These are phyloP conservation scores for Drosophila burlai DNA, from an alignment of 1,140 invertebrate species.

Conservation along the genomic window DNA sequence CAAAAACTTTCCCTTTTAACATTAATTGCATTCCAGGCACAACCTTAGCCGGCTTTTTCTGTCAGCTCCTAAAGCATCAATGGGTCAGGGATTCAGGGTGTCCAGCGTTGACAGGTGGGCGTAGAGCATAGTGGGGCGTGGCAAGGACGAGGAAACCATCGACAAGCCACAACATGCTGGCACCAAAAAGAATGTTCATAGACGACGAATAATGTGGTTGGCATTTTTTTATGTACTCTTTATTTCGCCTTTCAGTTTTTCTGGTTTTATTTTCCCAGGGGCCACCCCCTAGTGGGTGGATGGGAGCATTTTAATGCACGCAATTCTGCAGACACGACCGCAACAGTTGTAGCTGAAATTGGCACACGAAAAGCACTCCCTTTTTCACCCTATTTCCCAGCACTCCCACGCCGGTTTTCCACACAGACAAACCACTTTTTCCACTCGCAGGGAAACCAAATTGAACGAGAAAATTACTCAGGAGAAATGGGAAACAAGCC, in stretches of 20 bases:
- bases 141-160: constrained; percentile 2
- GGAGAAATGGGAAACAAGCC: not conserved
- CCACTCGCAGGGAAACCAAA: not conserved
- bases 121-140: not conserved
- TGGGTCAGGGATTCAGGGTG: constrained; percentile 12
- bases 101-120: constrained; percentile 28
- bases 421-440: constrained; percentile 15
- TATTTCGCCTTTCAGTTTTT: not conserved
- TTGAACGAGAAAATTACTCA: not conserved
- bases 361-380: constrained; percentile 20
- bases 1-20: not conserved
- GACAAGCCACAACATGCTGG: constrained; percentile 26
- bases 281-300: not conserved
- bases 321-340: constrained; percentile 33
- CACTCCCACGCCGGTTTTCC: not conserved
- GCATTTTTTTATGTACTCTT: not conserved
- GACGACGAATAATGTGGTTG: constrained; percentile 2
- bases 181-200: constrained; percentile 19
- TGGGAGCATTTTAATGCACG: constrained; percentile 31
- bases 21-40: constrained; percentile 12
- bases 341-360: constrained; percentile 26
- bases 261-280: constrained; percentile 1
- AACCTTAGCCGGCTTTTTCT: not conserved
- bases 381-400: not conserved
- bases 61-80: constrained; percentile 1